Percentiles rank a stretch among this genome's conserved stretches.
Evolutionary conservation across 2,888 invertebrate genomes (phyloP).

Genomic region (Autographa pulchrina): DNA sequence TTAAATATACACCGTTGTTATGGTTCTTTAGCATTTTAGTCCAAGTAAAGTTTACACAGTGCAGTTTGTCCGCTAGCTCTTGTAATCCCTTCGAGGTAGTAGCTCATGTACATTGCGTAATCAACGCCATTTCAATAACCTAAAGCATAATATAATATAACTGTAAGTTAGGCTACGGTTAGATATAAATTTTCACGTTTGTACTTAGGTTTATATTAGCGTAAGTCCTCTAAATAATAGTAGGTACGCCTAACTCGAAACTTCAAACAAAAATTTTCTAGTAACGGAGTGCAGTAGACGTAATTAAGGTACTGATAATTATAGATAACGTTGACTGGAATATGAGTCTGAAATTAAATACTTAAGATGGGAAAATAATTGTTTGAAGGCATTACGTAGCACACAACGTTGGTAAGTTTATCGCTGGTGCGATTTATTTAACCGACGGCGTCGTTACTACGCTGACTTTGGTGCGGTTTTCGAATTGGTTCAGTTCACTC

Average conservation of each 20-base stretch:
- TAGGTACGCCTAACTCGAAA: constrained; percentile 66
- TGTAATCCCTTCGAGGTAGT: constrained; percentile 44
- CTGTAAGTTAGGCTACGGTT: constrained; percentile 68
- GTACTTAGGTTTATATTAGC: constrained; percentile 78
- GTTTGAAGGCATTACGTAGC: constrained; percentile 75
- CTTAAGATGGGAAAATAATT: constrained; percentile 77
- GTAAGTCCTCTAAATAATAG: constrained; percentile 69
- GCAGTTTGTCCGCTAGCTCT: constrained; percentile 39
- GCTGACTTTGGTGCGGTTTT: constrained; percentile 49
- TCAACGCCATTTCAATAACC: constrained; percentile 64
- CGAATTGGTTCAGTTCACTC: constrained; percentile 43
- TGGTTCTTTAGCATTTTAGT: constrained; percentile 15
- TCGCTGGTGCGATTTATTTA: constrained; percentile 44
- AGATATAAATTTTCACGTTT: constrained; percentile 78
- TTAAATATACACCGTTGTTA: constrained; percentile 20
- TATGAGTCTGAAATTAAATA: constrained; percentile 81
- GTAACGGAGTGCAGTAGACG: constrained; percentile 66
- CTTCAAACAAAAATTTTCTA: constrained; percentile 82
- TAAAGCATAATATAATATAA: constrained; percentile 71
- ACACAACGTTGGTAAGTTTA: constrained; percentile 39
- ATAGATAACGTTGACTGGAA: constrained; percentile 74
- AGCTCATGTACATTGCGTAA: constrained; percentile 58
- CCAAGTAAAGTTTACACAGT: constrained; percentile 11
- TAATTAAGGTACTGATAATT: constrained; percentile 78
- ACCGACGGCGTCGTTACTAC: constrained; percentile 33